Evolutionary conservation across 2,888 invertebrate genomes (phyloP).

Genomic region (Dasysyrphus tricinctus): DNA sequence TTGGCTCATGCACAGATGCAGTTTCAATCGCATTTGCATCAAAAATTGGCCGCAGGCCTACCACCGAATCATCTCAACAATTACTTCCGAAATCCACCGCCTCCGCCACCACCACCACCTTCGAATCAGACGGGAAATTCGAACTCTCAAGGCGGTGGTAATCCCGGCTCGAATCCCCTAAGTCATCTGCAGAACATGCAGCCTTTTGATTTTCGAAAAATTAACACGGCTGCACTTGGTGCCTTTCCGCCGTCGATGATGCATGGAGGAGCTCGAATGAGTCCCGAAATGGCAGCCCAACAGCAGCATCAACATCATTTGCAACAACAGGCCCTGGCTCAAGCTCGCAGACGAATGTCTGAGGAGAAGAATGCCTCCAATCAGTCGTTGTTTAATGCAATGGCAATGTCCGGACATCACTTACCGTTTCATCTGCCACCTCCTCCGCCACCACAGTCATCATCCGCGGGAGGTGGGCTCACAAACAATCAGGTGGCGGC

Average conservation of each 20-base stretch:
- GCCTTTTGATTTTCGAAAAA: conserved; percentile 95
- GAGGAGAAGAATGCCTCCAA: conserved; percentile 84
- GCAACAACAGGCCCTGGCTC: conserved; percentile 82
- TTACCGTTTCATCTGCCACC: conserved; percentile 87
- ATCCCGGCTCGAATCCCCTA: conserved; percentile 87
- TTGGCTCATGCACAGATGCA: conserved; percentile 83
- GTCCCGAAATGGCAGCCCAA: conserved; percentile 82
- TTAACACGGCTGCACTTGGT: conserved; percentile 84
- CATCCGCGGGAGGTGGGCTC: conserved; percentile 80
- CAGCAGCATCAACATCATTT: conserved; percentile 80
- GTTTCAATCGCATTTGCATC: conserved; percentile 82
- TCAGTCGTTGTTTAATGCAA: conserved; percentile 85
- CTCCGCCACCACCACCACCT: conserved; percentile 78
- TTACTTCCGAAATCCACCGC: conserved; percentile 81
- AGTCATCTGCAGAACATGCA: conserved; percentile 97
- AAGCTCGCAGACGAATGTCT: conserved; percentile 85
- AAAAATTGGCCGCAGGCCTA: conserved; percentile 81
- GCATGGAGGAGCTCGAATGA: conserved; percentile 78
- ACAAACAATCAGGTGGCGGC: conserved; percentile 87
- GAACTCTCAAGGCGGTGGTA: conserved; percentile 56
- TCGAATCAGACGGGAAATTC: conserved; percentile 79
- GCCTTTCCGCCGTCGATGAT: conserved; percentile 82
- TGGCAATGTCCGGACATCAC: conserved; percentile 86
- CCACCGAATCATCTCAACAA: conserved; percentile 77
- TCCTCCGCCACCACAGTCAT: conserved; percentile 86